Evolutionary conservation across 92 coral and sea anemone genomes (phyloP).

Genomic region (Pocillopora grandis): DNA sequence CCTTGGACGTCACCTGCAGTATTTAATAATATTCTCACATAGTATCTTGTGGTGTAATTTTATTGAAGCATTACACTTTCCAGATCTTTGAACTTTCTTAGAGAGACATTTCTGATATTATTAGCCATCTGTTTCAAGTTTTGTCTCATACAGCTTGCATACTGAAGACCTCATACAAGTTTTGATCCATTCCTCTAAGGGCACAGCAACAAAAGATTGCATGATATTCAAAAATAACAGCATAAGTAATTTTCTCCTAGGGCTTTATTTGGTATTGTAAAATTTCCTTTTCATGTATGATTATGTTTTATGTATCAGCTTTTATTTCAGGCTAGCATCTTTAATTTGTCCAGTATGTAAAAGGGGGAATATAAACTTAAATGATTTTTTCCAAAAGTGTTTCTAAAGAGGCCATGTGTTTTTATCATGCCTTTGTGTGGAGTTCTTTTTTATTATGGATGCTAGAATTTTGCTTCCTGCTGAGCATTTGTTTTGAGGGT

Average conservation of each 20-base stretch:
- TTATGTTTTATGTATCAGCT: too few species aligned
- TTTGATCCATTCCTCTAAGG: too few species aligned
- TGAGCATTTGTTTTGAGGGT: conserved; percentile 28
- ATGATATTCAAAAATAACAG: too few species aligned
- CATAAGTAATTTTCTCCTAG: too few species aligned
- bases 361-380: neutral
- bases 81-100: too few species aligned
- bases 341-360: neutral
- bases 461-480: conserved; percentile 8
- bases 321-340: neutral
- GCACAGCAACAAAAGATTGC: too few species aligned
- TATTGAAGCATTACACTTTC: neutral
- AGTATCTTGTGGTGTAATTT: neutral
- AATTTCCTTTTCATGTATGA: too few species aligned
- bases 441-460: conserved; percentile 12
- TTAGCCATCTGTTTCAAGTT: too few species aligned
- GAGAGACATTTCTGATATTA: too few species aligned
- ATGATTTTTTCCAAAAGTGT: neutral
- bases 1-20: conserved; percentile 6
- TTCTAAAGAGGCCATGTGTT: conserved; percentile 4
- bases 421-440: neutral
- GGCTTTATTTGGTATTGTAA: too few species aligned
- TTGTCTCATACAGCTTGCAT: too few species aligned
- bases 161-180: too few species aligned
- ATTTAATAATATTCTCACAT: neutral